Evolutionary conservation across 2,797 vertebrate genomes (phyloP).

Genomic region (Valencia hispanica): DNA sequence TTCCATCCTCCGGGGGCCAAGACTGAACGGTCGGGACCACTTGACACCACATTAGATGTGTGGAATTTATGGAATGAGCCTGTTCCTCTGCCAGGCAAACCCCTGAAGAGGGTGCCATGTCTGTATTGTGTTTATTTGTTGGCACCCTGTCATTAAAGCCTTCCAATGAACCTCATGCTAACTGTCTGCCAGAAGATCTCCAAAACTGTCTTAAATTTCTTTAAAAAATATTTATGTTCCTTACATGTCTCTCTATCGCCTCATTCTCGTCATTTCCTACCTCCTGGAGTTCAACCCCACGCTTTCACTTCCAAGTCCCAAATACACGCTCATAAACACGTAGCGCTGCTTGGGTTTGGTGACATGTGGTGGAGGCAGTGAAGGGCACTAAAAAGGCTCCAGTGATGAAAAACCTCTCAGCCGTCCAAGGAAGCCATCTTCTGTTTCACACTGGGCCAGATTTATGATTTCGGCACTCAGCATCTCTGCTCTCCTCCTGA

Average conservation of each 20-base stretch:
- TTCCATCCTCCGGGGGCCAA: conserved; percentile 60
- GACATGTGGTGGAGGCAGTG: conserved; percentile 59
- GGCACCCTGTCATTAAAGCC: conserved; percentile 90
- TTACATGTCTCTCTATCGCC: conserved; percentile 36
- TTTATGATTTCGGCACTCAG: conserved; percentile 70
- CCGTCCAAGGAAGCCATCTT: conserved; percentile 75
- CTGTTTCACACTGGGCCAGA: conserved; percentile 72
- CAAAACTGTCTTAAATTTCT: background rate
- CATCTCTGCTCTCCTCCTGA: conserved; percentile 49
- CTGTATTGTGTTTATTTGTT: conserved; percentile 97
- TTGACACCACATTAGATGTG: conserved; percentile 74
- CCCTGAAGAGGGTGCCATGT: conserved; percentile 78
- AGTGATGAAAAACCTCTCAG: conserved; percentile 71
- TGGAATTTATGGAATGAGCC: conserved; percentile 78
- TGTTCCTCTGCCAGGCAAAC: conserved; percentile 60
- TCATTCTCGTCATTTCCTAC: conserved; percentile 4
- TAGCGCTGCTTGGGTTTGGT: conserved; percentile 51
- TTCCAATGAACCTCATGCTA: conserved; percentile 92
- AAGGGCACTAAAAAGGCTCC: conserved; percentile 72
- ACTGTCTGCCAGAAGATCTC: conserved; percentile 86
- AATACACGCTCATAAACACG: conserved; percentile 60
- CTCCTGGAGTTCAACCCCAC: background rate
- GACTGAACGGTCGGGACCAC: conserved; percentile 65
- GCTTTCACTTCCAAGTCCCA: conserved; percentile 21
- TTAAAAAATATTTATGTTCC: conserved; percentile 28